Base-by-base conservation (phyloP, 2,797 vertebrate genomes). In the Etheostoma nigrum region DNA sequence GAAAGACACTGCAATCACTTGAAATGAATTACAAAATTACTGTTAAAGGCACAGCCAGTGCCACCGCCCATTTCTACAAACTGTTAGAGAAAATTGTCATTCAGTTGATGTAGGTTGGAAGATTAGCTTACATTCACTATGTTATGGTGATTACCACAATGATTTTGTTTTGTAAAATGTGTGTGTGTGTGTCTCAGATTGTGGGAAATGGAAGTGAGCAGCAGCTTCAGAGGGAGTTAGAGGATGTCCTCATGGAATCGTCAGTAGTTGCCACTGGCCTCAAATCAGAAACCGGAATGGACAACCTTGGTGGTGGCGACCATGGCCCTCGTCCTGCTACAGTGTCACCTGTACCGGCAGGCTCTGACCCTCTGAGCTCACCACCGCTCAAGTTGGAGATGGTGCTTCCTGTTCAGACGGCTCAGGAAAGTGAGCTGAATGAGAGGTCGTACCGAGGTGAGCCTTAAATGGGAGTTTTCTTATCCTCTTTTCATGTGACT, bases 131-230 rank as follows among this genome's bases (percentile, higher is more conserved):
- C 27, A 40, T 59, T 54, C 47, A 7, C 61, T 23, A 23, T 45
- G 15, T 62, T 25, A 21, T 19, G 36, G 33, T 67, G 57, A 67
- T 81, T 51, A 36, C 33, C 63, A 18, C 51, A 49, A 16, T 79
- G 25, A 54, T 53, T 67, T 59, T 71, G n/a, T 63, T 19, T 27
- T 48, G 4, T 14, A 6, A 52, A 48, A 5, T 27, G 25, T 54
- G 23, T 27, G 25, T 27, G 14, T 68, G 45, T 73, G 45, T 74
- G 66, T 65, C 27, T 87, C 89, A 99, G 98, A 99, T 99, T 81
- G 96, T 99, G 91, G 98, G 98, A 71, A 99, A 99, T 96, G 98
- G 98, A 85, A 99, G 98, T 72, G 98, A 99, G 76, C 98, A 99
- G 94, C 96, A 99, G 92, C 95, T 99, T 71, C 97, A 96, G 91